phyloP scores from a whole-genome alignment of 2,113 vertebrate species.

The Ivindomyrus marchei region DNA sequence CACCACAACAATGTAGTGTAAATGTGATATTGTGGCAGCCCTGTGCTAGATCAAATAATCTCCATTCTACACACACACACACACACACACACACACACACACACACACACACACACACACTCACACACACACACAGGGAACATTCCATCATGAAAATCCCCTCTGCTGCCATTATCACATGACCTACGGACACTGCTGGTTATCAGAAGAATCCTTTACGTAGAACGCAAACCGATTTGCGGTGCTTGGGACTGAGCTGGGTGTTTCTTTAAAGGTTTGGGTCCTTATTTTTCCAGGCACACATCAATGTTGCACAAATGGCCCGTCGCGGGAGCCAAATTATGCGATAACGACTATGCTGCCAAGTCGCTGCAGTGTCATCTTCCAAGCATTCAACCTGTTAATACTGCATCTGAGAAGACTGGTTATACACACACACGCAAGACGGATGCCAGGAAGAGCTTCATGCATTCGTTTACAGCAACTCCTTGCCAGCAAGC shows the following conservation, averaged over 20 bases:
- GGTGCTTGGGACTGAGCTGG: not conserved
- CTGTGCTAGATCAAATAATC: no score
- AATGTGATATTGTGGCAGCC: no score
- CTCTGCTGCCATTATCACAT: not conserved
- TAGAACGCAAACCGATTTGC: not conserved
- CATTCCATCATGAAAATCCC: not conserved
- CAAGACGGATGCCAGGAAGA: not conserved
- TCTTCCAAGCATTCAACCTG: not conserved
- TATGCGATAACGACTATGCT: not conserved
- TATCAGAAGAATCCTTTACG: not conserved
- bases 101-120: not conserved
- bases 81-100: no score
- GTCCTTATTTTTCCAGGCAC: not conserved
- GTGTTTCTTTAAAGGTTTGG: not conserved
- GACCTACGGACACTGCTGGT: not conserved
- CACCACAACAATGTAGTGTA: no score
- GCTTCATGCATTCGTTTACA: not conserved
- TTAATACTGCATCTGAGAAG: not conserved
- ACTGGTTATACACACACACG: slow-evolving; percentile 1
- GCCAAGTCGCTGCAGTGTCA: not conserved
- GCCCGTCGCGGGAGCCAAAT: not conserved
- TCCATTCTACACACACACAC: no score
- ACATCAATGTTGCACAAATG: not conserved
- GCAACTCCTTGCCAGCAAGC: not conserved
- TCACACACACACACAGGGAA: not conserved